Evolutionary conservation across 30 jellyfish, hydroid and myxozoan genomes (phyloP), one percentile per base, ranked within the genome.

Genomic region (Calvadosia cruxmelitensis): DNA sequence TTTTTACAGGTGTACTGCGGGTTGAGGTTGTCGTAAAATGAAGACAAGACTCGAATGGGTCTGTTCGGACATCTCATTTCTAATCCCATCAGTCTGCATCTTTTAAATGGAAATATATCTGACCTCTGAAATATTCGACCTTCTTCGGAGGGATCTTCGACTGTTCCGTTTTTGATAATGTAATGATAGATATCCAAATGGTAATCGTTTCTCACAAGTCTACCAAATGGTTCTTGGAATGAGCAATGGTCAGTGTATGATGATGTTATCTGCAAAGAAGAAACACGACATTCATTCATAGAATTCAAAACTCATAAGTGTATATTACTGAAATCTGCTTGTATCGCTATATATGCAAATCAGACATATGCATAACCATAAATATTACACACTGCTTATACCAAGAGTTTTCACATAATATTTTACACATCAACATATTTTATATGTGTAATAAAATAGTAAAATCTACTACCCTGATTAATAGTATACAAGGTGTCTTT

Each of bases 121-220:
- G 66, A 66, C 31, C 33, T 31, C 3, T 75, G 35, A 50, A 70
- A 82, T 33, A 25, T 31, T 10, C 79, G 83, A 33, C 93, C 93
- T 53, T 90, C 85, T 67, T 89, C 98, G 49, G 98, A 89, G 16
- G 95, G 95, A 34, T 89, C 98, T 68, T 76, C 64, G 28, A 89
- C 20, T 7, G 3, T 24, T 34, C 69, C 76, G 29, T 84, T 83
- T 69, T 66, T 49, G 29, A 50, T 34, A 31, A 53, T 65, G 52
- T 75, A 89, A 53, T 89, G 93, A 52, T 89, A 89, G 36, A 89
- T 77, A 52, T 89, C 98, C 78, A 89, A 10, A 57, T 89, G 98
- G 23, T 68, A 76, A 52, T 82, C 74, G 26, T 82, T 76, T 36
- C 76, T 50, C 3, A 89, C 80, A 24, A 89, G 34, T 7, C 98